Evolutionary conservation across 2,888 invertebrate species (phyloP).

Genomic region (Pristionchus entomophagus): DNA sequence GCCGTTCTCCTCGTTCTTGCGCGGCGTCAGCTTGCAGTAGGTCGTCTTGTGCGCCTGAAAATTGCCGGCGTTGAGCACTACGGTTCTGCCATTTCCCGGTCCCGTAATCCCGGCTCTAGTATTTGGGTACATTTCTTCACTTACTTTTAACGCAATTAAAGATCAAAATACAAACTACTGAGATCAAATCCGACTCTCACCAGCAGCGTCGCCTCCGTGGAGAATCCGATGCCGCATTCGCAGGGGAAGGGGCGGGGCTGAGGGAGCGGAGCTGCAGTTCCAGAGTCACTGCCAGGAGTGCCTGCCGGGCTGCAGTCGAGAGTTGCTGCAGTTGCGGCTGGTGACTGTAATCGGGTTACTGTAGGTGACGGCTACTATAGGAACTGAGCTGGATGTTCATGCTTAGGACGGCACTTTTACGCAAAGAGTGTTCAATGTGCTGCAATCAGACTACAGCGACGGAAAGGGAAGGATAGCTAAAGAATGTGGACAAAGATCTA

Average conservation of each 20-base stretch:
- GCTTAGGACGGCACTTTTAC: too few relatives aligned
- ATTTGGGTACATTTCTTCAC: too few relatives aligned
- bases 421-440: too few relatives aligned
- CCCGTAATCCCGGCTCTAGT: too few relatives aligned
- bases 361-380: too few relatives aligned
- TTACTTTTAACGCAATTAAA: too few relatives aligned
- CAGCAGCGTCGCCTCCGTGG: conserved; percentile 25
- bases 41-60: conserved; percentile 13
- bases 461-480: too few relatives aligned
- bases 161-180: background rate
- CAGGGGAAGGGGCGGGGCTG: conserved; percentile 34
- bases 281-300: background rate
- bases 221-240: conserved; percentile 37
- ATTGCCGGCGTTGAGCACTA: background rate
- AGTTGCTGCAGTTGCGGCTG: background rate
- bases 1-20: background rate
- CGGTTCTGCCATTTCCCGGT: background rate
- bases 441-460: too few relatives aligned
- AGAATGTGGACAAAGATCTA: too few relatives aligned
- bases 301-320: background rate
- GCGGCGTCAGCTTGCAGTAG: conserved; percentile 9
- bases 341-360: background rate
- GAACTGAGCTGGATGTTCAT: too few relatives aligned
- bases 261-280: background rate
- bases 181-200: background rate